Evolutionary conservation across 2,888 invertebrate species (phyloP), one percentile per base, ranked within the genome.

Genomic region (Calliscelio sp.): DNA sequence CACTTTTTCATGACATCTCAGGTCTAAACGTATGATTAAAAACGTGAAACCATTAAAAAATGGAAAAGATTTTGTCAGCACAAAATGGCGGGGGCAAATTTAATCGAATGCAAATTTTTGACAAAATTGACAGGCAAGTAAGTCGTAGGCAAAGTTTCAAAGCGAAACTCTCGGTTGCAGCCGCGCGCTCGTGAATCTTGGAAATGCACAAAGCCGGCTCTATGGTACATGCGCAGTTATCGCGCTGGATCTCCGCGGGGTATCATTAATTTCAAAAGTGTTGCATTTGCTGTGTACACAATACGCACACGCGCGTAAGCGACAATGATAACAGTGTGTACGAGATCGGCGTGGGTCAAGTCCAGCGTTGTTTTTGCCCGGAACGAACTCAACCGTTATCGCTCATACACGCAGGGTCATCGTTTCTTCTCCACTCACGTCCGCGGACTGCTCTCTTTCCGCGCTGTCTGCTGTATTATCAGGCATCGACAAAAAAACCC

Each of bases 351-450:
- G 20, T 35, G 82, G 81, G 75, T 81, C 81, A 81, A 81, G 81
- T 75, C 81, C 70, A 81, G 25, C 57, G 65, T 35, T 49, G 70
- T 70, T 75, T 80, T 75, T 61, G 77, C 59, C 55, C 49, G 32
- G 25, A 25, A 70, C 57, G n/a, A 35, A 35, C 24, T 14, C 63
- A 66, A 32, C 63, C 77, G 81, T 86, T 85, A 86, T 86, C 86
- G 80, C 83, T 84, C 81, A 81, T 85, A 83, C 77, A 75, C 51
- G 57, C 68, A 74, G 81, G 86, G 87, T 86, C 86, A 87, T 85
- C 78, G 71, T 61, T 78, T 84, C 70, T 81, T 81, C 73, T 59
- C 63, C 41, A 18, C 81, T 68, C 61, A 51, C 74, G 73, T 80
- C 66, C 65, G 46, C 55, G n/a, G 44, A 51, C 82, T 53, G 79